A percentile compares a stretch with the other conserved stretches of the same genome.
Conservation (phyloP, 2,797 vertebrate species). For the Falco columbarius region DNA sequence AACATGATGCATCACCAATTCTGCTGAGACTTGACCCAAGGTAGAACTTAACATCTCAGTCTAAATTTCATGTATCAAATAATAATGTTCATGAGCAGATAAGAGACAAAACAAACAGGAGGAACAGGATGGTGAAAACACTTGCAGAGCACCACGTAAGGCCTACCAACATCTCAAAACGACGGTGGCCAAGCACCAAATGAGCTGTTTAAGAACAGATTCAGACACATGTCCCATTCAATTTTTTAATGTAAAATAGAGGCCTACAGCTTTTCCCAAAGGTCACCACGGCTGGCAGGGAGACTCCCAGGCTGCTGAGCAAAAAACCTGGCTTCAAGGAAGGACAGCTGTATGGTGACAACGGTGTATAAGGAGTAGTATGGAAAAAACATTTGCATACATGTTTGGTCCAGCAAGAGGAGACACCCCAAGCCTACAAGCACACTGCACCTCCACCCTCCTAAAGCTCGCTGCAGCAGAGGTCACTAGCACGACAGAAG, state of each 20-base stretch:
- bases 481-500: neutral
- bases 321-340: neutral
- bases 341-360: neutral
- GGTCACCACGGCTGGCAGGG: neutral
- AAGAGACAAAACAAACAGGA: neutral
- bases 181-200: neutral
- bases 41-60: neutral
- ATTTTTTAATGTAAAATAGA: neutral
- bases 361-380: neutral
- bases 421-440: neutral
- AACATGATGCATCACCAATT: neutral
- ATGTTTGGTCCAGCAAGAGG: neutral
- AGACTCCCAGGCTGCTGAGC: neutral
- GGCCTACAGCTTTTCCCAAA: neutral
- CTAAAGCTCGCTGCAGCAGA: neutral
- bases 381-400: neutral
- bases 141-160: rapidly evolving
- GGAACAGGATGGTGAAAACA: neutral
- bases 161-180: neutral
- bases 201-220: constrained; percentile 6
- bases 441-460: neutral
- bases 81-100: neutral
- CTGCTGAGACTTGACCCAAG: neutral
- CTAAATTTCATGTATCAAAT: neutral
- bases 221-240: neutral